These are phyloP conservation scores for Phocides pigmalion DNA, from an alignment of 1,140 invertebrate genomes.

Conservation along the genomic window DNA sequence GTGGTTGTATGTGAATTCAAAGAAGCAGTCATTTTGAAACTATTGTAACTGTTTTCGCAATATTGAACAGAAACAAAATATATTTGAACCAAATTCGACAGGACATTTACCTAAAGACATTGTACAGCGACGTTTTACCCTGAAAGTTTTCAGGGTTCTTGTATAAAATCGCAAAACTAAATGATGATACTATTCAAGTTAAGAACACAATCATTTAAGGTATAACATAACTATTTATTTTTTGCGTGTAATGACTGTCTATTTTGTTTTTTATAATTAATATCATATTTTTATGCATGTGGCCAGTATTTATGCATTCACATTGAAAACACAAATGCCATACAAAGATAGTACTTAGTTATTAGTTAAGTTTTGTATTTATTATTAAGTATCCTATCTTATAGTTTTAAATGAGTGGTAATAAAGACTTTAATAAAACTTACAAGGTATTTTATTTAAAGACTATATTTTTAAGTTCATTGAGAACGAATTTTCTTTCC, in stretches of 20 bases:
- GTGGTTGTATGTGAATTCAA: background rate
- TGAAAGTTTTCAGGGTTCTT: too few relatives aligned
- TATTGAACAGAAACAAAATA: too few relatives aligned
- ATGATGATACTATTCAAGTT: background rate
- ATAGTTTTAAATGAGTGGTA: slow-evolving; percentile 46
- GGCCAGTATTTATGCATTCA: slow-evolving; percentile 34
- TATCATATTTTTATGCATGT: slow-evolving; percentile 19
- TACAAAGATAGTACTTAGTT: slow-evolving; percentile 37
- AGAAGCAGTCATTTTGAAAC: background rate
- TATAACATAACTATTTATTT: background rate
- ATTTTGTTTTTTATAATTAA: background rate
- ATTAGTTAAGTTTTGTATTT: slow-evolving; percentile 20
- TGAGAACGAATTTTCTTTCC: slow-evolving; percentile 85
- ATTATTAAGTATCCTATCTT: slow-evolving; percentile 30
- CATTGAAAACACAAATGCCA: slow-evolving; percentile 35
- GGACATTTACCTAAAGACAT: too few relatives aligned
- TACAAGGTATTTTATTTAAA: slow-evolving; percentile 61
- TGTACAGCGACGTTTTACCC: too few relatives aligned
- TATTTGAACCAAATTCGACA: too few relatives aligned
- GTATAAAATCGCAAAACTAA: background rate
- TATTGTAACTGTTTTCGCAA: too few relatives aligned
- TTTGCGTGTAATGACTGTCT: background rate
- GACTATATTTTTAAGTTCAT: slow-evolving; percentile 49
- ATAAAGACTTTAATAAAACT: slow-evolving; percentile 48
- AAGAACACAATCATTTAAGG: background rate